Conservation (phyloP, 2,888 invertebrate species). For the Erynnis tages region DNA sequence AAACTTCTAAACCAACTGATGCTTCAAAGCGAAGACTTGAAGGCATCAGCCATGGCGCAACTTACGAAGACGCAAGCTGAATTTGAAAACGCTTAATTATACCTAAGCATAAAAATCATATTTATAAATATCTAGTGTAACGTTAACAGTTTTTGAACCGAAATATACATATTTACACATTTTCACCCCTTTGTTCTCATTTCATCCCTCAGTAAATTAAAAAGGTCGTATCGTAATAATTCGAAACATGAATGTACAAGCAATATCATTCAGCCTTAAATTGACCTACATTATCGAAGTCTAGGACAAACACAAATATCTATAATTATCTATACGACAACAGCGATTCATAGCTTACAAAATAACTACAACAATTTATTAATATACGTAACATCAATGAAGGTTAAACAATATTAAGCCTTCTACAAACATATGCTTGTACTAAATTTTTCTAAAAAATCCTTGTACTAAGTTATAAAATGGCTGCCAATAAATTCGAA, state of each 20-base stretch:
- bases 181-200: neutral
- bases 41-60: conserved; percentile 89
- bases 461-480: neutral
- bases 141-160: neutral
- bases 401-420: too few relatives aligned
- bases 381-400: too few relatives aligned
- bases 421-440: neutral
- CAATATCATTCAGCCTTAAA: neutral
- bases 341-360: neutral
- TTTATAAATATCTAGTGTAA: neutral
- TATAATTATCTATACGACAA: neutral
- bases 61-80: conserved; percentile 86
- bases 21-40: conserved; percentile 94
- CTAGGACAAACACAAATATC: neutral
- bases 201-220: neutral
- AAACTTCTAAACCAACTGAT: conserved; percentile 90
- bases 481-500: conserved; percentile 24
- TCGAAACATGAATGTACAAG: neutral
- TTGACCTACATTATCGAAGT: conserved; percentile 5
- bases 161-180: conserved; percentile 6
- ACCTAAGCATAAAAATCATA: conserved; percentile 8
- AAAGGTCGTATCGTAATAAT: neutral
- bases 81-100: conserved; percentile 89
- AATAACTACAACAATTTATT: neutral
- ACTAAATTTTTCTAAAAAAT: neutral